These are phyloP conservation scores for Hartigia nigra DNA, from an alignment of 2,888 invertebrate species.

Conservation along the genomic window DNA sequence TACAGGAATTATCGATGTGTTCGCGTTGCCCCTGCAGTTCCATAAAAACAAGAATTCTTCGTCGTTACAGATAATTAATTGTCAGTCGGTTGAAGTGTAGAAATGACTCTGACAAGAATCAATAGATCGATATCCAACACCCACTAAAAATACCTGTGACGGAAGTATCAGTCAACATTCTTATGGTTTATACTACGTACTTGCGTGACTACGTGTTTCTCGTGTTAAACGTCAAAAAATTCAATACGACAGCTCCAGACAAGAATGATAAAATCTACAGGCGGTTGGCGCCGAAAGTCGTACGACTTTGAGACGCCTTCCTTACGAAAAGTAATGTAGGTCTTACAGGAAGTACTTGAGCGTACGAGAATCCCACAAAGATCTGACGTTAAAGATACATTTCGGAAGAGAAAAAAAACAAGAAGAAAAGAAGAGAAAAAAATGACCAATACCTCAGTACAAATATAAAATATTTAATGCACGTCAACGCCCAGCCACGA, in stretches of 20 bases:
- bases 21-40: neutral
- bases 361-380: too few relatives aligned
- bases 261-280: neutral
- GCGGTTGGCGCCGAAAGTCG: neutral
- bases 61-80: neutral
- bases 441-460: neutral
- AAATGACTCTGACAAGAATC: neutral
- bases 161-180: neutral
- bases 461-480: conserved; percentile 21
- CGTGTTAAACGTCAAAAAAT: neutral
- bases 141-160: neutral
- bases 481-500: neutral
- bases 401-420: conserved; percentile 3
- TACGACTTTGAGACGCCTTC: neutral
- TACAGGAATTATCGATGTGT: neutral
- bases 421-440: neutral
- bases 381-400: conserved; percentile 13
- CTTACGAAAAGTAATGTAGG: neutral
- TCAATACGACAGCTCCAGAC: neutral
- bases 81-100: neutral
- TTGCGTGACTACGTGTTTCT: neutral
- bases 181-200: neutral
- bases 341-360: neutral
- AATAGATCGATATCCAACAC: neutral
- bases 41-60: neutral